Conservation (phyloP, 1,140 invertebrate species). For the Eubasilissa regina region DNA sequence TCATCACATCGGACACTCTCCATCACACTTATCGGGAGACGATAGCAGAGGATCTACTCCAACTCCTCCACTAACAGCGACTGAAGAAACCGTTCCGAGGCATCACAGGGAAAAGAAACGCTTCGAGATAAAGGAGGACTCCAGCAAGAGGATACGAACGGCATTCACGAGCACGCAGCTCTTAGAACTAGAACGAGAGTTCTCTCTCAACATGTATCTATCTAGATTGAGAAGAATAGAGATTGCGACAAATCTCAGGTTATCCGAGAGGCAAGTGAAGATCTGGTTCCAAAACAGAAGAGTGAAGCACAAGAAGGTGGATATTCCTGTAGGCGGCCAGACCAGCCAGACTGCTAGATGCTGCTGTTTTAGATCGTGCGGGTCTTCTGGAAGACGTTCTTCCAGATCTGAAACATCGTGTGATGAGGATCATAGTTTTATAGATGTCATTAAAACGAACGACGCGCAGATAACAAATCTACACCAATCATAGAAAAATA, state of each 20-base stretch:
- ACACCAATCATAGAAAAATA: conserved; percentile 8
- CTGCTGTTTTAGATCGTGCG: conserved; percentile 47
- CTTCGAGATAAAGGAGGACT: conserved; percentile 71
- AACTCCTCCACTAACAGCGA: conserved; percentile 73
- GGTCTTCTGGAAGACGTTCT: conserved; percentile 46
- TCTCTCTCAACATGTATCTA: conserved; percentile 91
- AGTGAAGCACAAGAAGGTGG: conserved; percentile 92
- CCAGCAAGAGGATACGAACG: conserved; percentile 88
- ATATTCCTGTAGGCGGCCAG: conserved; percentile 61
- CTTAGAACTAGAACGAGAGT: conserved; percentile 92
- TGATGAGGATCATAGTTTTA: conserved; percentile 52
- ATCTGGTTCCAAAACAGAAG: conserved; percentile 95
- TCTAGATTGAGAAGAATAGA: conserved; percentile 92
- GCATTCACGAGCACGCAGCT: conserved; percentile 95
- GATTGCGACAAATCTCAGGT: conserved; percentile 88
- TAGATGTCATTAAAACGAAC: conserved; percentile 48
- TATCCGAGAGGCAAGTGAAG: conserved; percentile 96
- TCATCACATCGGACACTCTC: conserved; percentile 62
- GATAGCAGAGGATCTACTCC: conserved; percentile 74
- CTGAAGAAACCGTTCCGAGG: conserved; percentile 70
- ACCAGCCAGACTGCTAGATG: conserved; percentile 42
- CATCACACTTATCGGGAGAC: conserved; percentile 63
- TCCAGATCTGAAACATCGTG: conserved; percentile 50
- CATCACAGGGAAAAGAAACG: conserved; percentile 66
- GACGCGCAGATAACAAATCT: conserved; percentile 46